phyloP scores from a whole-genome alignment of 1,140 invertebrate genomes.

The Oreohelix idahoensis region DNA sequence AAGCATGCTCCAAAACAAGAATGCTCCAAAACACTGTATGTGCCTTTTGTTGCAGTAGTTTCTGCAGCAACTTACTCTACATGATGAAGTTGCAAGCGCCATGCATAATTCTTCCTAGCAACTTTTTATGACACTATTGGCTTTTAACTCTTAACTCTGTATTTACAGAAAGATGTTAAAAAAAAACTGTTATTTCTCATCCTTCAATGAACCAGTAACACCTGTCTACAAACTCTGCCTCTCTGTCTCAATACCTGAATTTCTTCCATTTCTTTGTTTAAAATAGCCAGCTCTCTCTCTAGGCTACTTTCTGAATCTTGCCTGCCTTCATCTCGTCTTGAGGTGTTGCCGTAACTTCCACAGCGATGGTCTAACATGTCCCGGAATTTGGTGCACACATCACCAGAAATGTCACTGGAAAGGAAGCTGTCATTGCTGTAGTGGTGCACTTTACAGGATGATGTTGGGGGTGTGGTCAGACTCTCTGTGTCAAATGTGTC shows the following conservation, averaged over 20 bases:
- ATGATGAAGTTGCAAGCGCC: no score
- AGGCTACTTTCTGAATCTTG: slow-evolving; percentile 73
- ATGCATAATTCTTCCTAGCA: no score
- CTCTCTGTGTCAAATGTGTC: slow-evolving; percentile 60
- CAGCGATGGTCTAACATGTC: slow-evolving; percentile 65
- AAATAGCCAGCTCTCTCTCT: slow-evolving; percentile 74
- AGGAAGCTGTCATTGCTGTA: slow-evolving; percentile 69
- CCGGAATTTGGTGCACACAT: slow-evolving; percentile 66
- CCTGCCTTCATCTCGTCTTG: slow-evolving; percentile 44
- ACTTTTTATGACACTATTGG: no score
- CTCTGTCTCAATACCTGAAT: slow-evolving; percentile 72
- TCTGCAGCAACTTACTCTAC: no score
- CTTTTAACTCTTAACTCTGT: no score
- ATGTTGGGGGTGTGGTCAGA: slow-evolving; percentile 52
- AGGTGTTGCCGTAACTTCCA: slow-evolving; percentile 51
- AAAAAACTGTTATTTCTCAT: no score
- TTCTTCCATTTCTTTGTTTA: slow-evolving; percentile 77
- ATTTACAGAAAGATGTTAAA: no score
- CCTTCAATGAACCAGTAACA: no score
- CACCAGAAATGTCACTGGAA: slow-evolving; percentile 64
- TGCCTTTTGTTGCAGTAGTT: no score
- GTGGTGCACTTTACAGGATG: slow-evolving; percentile 50
- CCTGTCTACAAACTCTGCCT: no score
- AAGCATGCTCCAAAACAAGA: no score
- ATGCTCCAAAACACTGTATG: no score